Evolutionary conservation across 2,113 vertebrate species (phyloP).

Genomic region (Polyodon spathula): DNA sequence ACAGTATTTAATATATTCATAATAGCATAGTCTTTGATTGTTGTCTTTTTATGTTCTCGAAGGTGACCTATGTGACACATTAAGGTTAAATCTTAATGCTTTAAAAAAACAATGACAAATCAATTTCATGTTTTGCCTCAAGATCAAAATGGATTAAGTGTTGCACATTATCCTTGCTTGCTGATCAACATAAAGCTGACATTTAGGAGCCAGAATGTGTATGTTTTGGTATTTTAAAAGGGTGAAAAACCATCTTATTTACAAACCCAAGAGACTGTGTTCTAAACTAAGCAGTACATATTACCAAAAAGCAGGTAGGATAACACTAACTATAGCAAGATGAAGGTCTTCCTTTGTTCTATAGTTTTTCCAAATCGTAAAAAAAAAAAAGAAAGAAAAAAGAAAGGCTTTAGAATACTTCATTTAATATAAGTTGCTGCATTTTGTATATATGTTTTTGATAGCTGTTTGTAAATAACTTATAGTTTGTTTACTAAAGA

Average conservation of each 20-base stretch:
- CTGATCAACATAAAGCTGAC: constrained; percentile 11
- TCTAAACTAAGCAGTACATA: background rate
- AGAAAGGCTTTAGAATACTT: background rate
- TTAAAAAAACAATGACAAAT: constrained; percentile 13
- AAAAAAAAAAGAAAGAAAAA: constrained; percentile 6
- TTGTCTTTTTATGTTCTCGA: constrained; percentile 50
- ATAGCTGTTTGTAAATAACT: constrained; percentile 41
- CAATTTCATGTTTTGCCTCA: constrained; percentile 36
- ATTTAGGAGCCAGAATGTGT: constrained; percentile 9
- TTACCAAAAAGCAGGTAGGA: background rate
- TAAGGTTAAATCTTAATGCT: constrained; percentile 11
- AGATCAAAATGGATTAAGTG: constrained; percentile 45
- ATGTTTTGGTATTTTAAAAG: constrained; percentile 19
- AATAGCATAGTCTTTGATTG: constrained; percentile 34
- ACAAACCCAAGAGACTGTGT: background rate
- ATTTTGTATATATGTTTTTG: constrained; percentile 22
- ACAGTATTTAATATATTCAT: constrained; percentile 55
- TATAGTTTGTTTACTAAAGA: constrained; percentile 40
- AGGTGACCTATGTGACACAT: constrained; percentile 50
- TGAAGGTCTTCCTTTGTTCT: constrained; percentile 28
- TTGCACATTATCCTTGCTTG: constrained; percentile 61
- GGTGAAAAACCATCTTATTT: background rate
- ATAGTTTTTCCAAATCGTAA: constrained; percentile 46
- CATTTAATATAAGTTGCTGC: background rate
- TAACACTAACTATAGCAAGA: constrained; percentile 24